Percentiles rank a stretch among this genome's conserved stretches.
Evolutionary conservation across 1,140 invertebrate genomes (phyloP).

Genomic region (Drosophila nannoptera): DNA sequence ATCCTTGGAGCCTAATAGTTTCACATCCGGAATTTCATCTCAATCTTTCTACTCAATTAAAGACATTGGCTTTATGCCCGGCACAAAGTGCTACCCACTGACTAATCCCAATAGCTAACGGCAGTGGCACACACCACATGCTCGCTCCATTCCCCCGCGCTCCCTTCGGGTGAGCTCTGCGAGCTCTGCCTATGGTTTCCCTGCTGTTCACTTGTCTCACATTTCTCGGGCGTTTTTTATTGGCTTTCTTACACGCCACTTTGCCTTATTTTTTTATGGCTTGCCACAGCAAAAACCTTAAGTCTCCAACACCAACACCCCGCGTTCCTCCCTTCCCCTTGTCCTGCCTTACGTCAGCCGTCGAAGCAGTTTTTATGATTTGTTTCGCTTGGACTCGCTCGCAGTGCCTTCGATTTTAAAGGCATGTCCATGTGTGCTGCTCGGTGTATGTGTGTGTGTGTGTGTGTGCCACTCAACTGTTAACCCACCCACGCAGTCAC

Average conservation of each 20-base stretch:
- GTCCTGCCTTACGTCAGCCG: background rate
- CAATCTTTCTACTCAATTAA: slow-evolving; percentile 60
- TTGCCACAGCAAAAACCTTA: slow-evolving; percentile 47
- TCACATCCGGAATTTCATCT: slow-evolving; percentile 20
- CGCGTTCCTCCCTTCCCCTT: background rate
- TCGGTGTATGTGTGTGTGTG: slow-evolving; percentile 2
- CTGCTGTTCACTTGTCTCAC: slow-evolving; percentile 33
- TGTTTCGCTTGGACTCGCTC: slow-evolving; percentile 66
- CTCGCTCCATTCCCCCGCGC: background rate
- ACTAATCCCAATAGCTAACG: slow-evolving; percentile 51
- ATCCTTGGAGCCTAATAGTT: slow-evolving; percentile 12
- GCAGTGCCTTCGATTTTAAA: slow-evolving; percentile 62
- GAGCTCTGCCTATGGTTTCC: slow-evolving; percentile 39
- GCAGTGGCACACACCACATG: slow-evolving; percentile 6
- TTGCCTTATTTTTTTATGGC: slow-evolving; percentile 56
- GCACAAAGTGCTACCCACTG: slow-evolving; percentile 35
- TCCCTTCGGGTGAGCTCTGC: background rate
- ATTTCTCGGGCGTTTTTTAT: slow-evolving; percentile 53
- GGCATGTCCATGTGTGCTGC: slow-evolving; percentile 27
- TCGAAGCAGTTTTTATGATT: slow-evolving; percentile 54
- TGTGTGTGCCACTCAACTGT: slow-evolving; percentile 16
- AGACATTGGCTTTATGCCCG: slow-evolving; percentile 43
- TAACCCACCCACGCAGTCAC: background rate
- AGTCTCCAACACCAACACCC: slow-evolving; percentile 28
- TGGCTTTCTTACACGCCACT: slow-evolving; percentile 51